Evolutionary conservation across 2,888 invertebrate genomes (phyloP).

Genomic region (Pyrrhia umbra): DNA sequence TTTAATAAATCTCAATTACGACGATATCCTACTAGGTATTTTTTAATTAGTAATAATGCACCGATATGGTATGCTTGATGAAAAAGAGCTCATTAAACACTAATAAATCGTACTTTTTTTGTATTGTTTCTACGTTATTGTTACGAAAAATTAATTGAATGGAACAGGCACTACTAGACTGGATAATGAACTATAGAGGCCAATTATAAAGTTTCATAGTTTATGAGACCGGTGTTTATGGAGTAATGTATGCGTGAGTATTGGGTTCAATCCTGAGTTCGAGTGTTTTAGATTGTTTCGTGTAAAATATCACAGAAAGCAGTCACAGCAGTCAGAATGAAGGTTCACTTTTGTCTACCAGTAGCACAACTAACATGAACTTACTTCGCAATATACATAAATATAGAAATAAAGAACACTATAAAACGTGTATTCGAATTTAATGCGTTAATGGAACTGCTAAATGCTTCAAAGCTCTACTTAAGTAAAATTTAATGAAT

Average conservation of each 20-base stretch:
- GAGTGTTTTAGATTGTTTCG: neutral
- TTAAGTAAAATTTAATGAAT: too few species aligned
- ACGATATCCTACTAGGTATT: neutral
- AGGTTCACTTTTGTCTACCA: too few species aligned
- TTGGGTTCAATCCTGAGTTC: neutral
- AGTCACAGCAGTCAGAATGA: too few species aligned
- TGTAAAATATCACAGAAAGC: too few species aligned
- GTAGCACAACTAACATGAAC: too few species aligned
- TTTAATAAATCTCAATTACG: too few species aligned
- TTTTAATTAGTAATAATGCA: neutral
- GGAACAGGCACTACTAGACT: conserved; percentile 4
- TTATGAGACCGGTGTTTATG: neutral
- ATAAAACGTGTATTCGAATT: too few species aligned
- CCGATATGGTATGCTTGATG: neutral
- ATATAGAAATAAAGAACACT: too few species aligned
- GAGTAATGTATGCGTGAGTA: neutral
- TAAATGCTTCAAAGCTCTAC: too few species aligned
- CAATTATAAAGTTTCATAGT: conserved; percentile 5
- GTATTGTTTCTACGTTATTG: conserved; percentile 20
- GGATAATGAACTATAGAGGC: neutral
- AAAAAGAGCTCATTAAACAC: neutral
- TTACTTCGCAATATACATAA: too few species aligned
- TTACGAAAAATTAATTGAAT: conserved; percentile 18
- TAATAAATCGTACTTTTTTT: neutral
- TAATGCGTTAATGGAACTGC: too few species aligned